Base-by-base conservation (phyloP, 2,113 vertebrate species). In the Columba livia region DNA sequence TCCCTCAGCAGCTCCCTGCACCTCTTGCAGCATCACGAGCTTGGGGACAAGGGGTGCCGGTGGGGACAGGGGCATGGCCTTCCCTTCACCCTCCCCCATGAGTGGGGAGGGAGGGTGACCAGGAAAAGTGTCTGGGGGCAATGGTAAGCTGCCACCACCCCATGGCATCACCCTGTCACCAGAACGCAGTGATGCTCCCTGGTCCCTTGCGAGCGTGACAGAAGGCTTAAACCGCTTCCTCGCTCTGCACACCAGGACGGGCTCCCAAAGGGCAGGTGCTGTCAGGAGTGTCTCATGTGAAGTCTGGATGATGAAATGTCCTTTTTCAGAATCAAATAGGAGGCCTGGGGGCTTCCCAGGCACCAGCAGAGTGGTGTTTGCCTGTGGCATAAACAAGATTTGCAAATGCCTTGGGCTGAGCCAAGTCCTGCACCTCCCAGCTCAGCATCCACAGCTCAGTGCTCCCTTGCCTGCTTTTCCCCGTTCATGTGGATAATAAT, bases 11-110 rank as follows among this genome's bases (percentile, higher is more conserved):
- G 42, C 42, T 44, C 48, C 48, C 18, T 50, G 48, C 48, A 10
- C 21, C 28, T 78, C 47, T 31, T 1, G 0, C 4, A n/a, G 19
- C 36, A 48, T 29, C 14, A 0, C 21, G 23, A 58, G 67, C 42
- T 53, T 0, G 0, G 69, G 60, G 65, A 51, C 0, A 0, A 29
- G 25, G 36, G 47, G 5, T 53, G 20, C 8, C 24, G 2, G 0
- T 2, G 17, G 19, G 12, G 26, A 26, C 50, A 70, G 38, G 40
- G 13, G 1, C 44, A 31, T 24, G 1, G 20, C 14, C 16, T 44
- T 44, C 42, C 42, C 42, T 17, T 44, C 16, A 0, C 11, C 15
- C 60, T 65, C 31, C 5, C 3, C 5, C 1, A 0, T 9, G 44
- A 60, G 10, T 1, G 0, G 19, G 14, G 32, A 38, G 29, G 19